A percentile compares a stretch with the other conserved stretches of the same genome.
Conservation (phyloP, 2,113 vertebrate species). For the Laticauda colubrina region DNA sequence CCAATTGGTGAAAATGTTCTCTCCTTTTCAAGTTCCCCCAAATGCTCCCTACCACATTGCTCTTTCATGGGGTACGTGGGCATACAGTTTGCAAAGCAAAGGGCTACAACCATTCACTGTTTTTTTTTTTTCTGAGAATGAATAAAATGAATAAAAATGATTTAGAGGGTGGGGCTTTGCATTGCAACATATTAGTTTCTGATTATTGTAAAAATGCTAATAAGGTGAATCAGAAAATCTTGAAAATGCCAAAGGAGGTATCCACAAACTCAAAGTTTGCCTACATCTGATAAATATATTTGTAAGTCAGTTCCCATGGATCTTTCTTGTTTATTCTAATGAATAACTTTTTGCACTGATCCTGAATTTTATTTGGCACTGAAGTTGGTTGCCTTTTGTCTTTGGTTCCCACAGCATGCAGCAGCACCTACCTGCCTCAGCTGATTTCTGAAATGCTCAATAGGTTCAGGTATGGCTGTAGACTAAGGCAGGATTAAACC, state of each 20-base stretch:
- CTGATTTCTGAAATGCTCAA: background rate
- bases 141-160: background rate
- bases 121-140: background rate
- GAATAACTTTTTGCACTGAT: background rate
- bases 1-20: background rate
- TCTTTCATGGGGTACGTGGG: background rate
- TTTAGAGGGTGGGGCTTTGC: background rate
- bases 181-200: background rate
- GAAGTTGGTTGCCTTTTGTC: background rate
- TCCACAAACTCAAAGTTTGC: background rate
- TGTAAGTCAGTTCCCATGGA: background rate
- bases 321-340: background rate
- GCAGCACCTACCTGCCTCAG: background rate
- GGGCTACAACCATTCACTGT: background rate
- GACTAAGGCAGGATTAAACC: background rate
- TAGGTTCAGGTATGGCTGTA: background rate
- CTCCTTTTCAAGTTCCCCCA: background rate
- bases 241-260: background rate
- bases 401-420: background rate
- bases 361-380: background rate
- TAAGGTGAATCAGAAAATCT: background rate
- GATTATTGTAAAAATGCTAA: background rate
- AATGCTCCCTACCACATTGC: background rate
- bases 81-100: background rate
- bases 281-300: background rate